These are phyloP conservation scores for Dromaius novaehollandiae DNA, from an alignment of 2,113 vertebrate species.

Conservation along the genomic window DNA sequence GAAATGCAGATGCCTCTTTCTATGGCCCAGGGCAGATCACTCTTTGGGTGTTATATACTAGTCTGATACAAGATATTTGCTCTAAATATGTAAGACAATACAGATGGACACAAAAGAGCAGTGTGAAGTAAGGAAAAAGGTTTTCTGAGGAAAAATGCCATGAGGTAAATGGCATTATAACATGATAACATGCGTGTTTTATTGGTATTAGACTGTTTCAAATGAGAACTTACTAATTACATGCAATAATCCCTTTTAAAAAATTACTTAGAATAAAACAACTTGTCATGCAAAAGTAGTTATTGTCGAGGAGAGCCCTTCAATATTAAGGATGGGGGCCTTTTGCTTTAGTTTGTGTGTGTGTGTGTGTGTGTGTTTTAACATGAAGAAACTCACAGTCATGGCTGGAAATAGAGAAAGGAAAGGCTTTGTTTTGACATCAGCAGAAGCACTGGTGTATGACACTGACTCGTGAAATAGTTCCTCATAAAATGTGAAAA, in stretches of 20 bases:
- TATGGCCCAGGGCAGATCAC: neutral
- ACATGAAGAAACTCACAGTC: neutral
- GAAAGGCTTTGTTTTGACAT: neutral
- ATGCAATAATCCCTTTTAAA: neutral
- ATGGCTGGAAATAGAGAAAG: neutral
- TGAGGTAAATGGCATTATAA: neutral
- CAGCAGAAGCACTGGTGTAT: neutral
- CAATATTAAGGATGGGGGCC: neutral
- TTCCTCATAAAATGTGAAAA: neutral
- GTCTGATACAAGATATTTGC: neutral
- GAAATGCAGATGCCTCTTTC: neutral
- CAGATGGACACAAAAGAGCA: neutral
- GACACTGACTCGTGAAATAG: neutral
- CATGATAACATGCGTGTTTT: neutral
- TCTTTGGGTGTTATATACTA: neutral
- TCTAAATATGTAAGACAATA: neutral
- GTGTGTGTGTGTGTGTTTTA: neutral
- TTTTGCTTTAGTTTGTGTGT: neutral
- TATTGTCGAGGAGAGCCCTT: neutral
- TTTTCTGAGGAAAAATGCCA: neutral
- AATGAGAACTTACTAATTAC: neutral
- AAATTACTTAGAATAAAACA: neutral
- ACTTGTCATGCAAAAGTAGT: neutral
- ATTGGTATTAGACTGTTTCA: neutral
- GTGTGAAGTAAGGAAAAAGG: neutral